phyloP scores from a whole-genome alignment of 2,888 invertebrate species.

The Catocala fraxini region DNA sequence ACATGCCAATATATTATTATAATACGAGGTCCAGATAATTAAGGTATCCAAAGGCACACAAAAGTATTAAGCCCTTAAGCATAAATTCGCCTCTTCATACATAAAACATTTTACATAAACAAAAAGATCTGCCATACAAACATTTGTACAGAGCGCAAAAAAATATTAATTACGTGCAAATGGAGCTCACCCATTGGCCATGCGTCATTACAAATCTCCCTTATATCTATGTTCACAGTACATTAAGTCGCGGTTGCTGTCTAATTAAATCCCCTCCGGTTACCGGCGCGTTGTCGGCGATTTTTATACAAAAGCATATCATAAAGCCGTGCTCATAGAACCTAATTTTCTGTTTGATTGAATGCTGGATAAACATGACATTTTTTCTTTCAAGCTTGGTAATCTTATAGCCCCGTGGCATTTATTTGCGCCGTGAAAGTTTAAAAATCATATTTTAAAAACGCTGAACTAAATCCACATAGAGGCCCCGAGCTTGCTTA shows the following conservation, averaged over 20 bases:
- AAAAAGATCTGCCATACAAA: conserved; percentile 4
- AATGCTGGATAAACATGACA: conserved; percentile 1
- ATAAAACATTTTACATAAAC: not conserved
- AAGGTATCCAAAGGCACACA: not conserved
- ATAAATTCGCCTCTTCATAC: not conserved
- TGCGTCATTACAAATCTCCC: conserved; percentile 69
- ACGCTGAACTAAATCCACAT: no score
- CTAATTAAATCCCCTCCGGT: conserved; percentile 80
- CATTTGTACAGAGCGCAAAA: conserved; percentile 20
- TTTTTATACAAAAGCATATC: conserved; percentile 65
- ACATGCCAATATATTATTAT: no score
- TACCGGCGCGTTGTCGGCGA: conserved; percentile 59
- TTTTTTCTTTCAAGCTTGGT: not conserved
- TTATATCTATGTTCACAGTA: conserved; percentile 75
- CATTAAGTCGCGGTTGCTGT: conserved; percentile 74
- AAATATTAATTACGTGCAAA: conserved; percentile 45
- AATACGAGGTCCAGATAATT: no score
- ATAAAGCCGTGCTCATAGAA: conserved; percentile 48
- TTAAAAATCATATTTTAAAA: no score
- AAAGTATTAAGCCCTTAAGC: not conserved
- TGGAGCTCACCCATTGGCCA: conserved; percentile 33
- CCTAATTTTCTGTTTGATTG: conserved; percentile 32
- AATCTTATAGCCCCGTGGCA: no score
- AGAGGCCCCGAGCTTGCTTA: no score
- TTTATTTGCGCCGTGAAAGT: no score